Evolutionary conservation across 2,888 invertebrate genomes (phyloP), one percentile per base, ranked within the genome.

Genomic region (Mesoligia furuncula): DNA sequence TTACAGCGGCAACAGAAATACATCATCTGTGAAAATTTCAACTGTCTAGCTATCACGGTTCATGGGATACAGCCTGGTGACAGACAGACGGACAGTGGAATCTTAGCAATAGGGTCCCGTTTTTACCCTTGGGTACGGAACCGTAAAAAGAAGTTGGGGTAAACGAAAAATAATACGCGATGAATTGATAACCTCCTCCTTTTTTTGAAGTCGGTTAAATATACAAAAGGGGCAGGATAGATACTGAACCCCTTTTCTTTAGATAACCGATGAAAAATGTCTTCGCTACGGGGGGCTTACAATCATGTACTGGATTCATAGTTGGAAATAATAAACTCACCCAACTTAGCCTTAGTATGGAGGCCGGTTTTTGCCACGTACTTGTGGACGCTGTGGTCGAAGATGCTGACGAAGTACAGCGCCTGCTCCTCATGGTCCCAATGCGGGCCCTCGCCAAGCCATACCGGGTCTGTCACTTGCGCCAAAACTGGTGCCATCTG

Each of bases 361-460:
- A 88, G 88, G 15, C 94, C 93, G 0, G 95, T 96, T 15, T 90
- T 90, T 0, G 97, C 97, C 51, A 92, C 94, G 85, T 97, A 97
- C 88, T 96, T 97, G 89, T 97, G 93, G 39, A 97, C 92, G 72
- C 95, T 93, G 86, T 95, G 92, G 85, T 97, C 97, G 88, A 97
- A 95, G 85, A 98, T 97, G 92, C 98, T 98, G 84, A 98, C 98
- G 92, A 97, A 98, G 94, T 97, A 98, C 17, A 98, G 95, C 72
- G 96, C 97, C 91, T 97, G 97, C 61, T 96, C 95, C 45, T 92
- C 92, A 51, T 95, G 93, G 91, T 97, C 97, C 98, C 98, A 98
- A 91, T 98, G 98, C 0, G 98, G 98, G 31, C 98, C 98, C 93
- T 98, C 98, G 77, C 98, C 98, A 70, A 98, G 94, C 89, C 95